Evolutionary conservation across 2,888 invertebrate species (phyloP).

Genomic region (Mythimna pallens): DNA sequence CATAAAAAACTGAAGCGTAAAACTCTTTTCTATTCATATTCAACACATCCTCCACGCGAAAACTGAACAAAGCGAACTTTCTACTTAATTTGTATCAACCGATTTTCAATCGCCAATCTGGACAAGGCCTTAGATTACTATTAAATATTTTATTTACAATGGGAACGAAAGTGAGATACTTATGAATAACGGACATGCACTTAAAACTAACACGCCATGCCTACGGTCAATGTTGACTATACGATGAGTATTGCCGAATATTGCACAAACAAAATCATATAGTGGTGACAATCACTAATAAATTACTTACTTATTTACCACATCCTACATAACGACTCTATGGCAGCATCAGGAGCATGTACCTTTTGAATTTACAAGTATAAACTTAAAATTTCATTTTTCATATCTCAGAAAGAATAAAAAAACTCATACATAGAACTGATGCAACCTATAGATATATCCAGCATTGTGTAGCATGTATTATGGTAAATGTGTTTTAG

Average conservation of each 20-base stretch:
- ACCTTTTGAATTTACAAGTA: neutral
- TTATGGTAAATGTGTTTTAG: slow-evolving; percentile 45
- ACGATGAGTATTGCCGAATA: slow-evolving; percentile 89
- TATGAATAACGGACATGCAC: slow-evolving; percentile 75
- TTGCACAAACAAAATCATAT: slow-evolving; percentile 81
- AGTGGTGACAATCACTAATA: slow-evolving; percentile 59
- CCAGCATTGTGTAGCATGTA: slow-evolving; percentile 33
- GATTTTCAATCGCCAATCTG: slow-evolving; percentile 61
- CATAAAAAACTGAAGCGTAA: slow-evolving; percentile 48
- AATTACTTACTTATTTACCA: slow-evolving; percentile 54
- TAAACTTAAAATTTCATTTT: neutral
- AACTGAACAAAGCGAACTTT: slow-evolving; percentile 37
- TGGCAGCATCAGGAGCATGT: slow-evolving; percentile 3
- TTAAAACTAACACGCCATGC: slow-evolving; percentile 80
- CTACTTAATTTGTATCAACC: slow-evolving; percentile 39
- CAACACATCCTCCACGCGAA: slow-evolving; percentile 37
- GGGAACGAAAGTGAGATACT: slow-evolving; percentile 65
- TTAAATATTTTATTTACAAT: slow-evolving; percentile 70
- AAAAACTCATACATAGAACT: neutral
- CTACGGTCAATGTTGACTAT: slow-evolving; percentile 81
- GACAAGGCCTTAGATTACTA: slow-evolving; percentile 59
- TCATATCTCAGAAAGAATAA: too few species aligned
- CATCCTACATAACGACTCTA: slow-evolving; percentile 34
- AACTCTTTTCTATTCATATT: slow-evolving; percentile 54
- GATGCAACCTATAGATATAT: slow-evolving; percentile 22